Conservation (phyloP, 2,888 invertebrate species). For the Drosophila buzzatii region DNA sequence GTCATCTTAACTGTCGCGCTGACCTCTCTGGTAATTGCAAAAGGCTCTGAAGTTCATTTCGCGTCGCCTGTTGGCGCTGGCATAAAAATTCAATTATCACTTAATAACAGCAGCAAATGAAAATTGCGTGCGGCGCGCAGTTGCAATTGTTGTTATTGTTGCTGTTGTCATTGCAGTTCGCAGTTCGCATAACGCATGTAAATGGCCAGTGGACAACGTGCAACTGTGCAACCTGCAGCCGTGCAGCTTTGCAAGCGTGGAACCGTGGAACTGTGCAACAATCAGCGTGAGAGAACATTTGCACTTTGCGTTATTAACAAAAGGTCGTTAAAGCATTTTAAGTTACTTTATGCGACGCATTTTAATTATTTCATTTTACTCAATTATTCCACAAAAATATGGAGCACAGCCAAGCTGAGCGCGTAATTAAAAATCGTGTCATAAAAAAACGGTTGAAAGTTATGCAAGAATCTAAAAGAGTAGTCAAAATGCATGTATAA, state of each 20-base stretch:
- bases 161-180: constrained; percentile 25
- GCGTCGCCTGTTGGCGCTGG: constrained; percentile 49
- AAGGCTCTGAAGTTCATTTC: constrained; percentile 48
- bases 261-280: constrained; percentile 23
- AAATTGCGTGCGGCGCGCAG: constrained; percentile 61
- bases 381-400: constrained; percentile 62
- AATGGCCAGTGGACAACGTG: constrained; percentile 33
- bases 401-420: constrained; percentile 30
- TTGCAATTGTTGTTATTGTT: constrained; percentile 34
- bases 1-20: constrained; percentile 21
- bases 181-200: constrained; percentile 38
- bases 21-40: constrained; percentile 37
- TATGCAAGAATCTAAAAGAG: neutral
- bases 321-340: constrained; percentile 76
- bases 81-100: constrained; percentile 81
- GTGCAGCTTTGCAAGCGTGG: neutral
- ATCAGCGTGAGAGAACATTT: constrained; percentile 55
- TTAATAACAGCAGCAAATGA: constrained; percentile 72
- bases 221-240: constrained; percentile 14
- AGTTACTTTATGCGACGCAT: constrained; percentile 67
- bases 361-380: constrained; percentile 76
- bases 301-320: constrained; percentile 78
- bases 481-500: constrained; percentile 30
- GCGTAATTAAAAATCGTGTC: constrained; percentile 28
- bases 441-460: constrained; percentile 16